Evolutionary conservation across 2,888 invertebrate species (phyloP), one percentile per base, ranked within the genome.

Genomic region (Phragmatobia fuliginosa): DNA sequence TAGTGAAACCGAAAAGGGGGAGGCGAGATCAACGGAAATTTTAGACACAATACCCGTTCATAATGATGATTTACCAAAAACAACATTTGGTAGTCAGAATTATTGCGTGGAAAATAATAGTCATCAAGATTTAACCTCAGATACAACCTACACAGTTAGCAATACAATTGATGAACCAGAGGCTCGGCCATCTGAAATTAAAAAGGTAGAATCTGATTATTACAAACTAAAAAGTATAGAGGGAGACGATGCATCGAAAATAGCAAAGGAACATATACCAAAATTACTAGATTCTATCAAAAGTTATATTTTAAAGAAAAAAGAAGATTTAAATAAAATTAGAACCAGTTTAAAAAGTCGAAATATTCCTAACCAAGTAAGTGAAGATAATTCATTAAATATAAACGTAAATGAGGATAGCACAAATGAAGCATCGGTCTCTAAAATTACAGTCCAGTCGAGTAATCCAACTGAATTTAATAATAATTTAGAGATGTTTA

Each of bases 251-350:
- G 32, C 32, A 32, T 49, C 32, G n/a, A 63, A 18, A 58, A 63
- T 21, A 6, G 36, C 18, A 5, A 66, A 59, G 5, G 38, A 56
- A 28, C n/a, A 28, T 61, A 68, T 64, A 18, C 61, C 41, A 0
- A 72, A 62, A 61, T 18, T 63, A 3, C 28, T 72, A 38, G 70
- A 69, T n/a, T 67, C 69, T 41, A 11, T 66, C 56, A 87, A 79
- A 77, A 79, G 86, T 61, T 86, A 84, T 65, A 74, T 88, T 31
- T 70, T 78, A 33, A 85, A 78, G 62, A 85, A 75, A 60, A 70
- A 89, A n/a, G 83, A 88, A 65, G 80, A 81, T 25, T 64, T 89
- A 8, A 86, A 83, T 68, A 79, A 72, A 32, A 66, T 79, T 10
- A 70, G 73, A 66, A 36, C n/a, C 2, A 41, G 25, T 7, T n/a